Base-by-base conservation (phyloP, 2,797 vertebrate genomes). In the Mareca strepera region DNA sequence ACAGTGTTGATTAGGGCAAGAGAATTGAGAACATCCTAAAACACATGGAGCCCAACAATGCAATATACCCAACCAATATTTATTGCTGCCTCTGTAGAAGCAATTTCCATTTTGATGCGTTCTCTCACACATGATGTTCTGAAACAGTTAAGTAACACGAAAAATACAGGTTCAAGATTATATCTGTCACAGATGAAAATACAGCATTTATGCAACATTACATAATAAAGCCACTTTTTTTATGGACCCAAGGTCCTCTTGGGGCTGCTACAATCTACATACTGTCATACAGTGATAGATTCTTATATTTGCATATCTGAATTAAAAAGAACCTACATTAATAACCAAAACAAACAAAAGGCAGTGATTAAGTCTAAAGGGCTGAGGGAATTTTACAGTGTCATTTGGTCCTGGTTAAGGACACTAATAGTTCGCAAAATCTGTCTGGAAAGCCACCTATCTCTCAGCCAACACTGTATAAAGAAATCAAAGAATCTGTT, bases 41-140 rank as follows among this genome's bases (percentile, higher is more conserved):
- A 97, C 96, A 97, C 89, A 97, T 88, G 97, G 91, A 97, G 86
- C 96, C 96, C 94, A 93, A 84, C 93, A 94, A 72, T 37, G 78
- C 80, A 96, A 95, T 96, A 96, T 86, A 90, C 41, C 84, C 94
- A 95, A 94, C 94, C 95, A 91, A 95, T 98, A 98, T 97, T 97
- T 98, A 97, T 96, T 96, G 97, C 95, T 94, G 94, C 93, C 92
- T 96, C 95, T 97, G 93, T 94, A 97, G 82, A 97, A 94, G 95
- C 96, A 97, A 97, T 97, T 98, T 98, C 97, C 97, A 97, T 97
- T 97, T 98, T 98, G 97, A 98, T 97, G 95, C 6, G 68, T 93
- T 97, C 95, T 90, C 93, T 97, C 94, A 97, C 90, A 96, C 84
- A 86, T 79, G 94, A 95, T 92, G 93, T 96, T 96, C 95, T 95